Conservation (phyloP, 2,888 invertebrate genomes). For the Cryptocheilus praepositus region DNA sequence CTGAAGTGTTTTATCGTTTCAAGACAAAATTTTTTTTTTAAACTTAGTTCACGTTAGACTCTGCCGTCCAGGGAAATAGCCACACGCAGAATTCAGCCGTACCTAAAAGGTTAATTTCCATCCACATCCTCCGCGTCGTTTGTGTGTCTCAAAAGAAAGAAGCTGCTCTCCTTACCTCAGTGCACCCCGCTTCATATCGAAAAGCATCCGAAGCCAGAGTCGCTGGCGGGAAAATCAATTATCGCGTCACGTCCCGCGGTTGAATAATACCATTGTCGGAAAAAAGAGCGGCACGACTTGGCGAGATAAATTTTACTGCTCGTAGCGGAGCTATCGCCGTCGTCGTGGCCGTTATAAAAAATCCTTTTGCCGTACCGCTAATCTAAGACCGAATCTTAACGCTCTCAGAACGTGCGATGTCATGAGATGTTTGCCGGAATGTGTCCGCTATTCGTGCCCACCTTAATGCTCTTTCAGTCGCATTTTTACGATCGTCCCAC, state of each 20-base stretch:
- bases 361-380: constrained; percentile 15
- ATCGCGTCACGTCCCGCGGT: not conserved
- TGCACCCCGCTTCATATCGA: too few relatives aligned
- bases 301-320: not conserved
- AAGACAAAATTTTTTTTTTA: too few relatives aligned
- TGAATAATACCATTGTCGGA: not conserved
- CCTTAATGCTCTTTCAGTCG: constrained; percentile 16
- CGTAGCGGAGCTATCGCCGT: not conserved
- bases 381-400: constrained; percentile 41
- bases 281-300: not conserved
- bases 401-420: constrained; percentile 1
- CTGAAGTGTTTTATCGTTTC: too few relatives aligned
- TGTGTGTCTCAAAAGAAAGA: too few relatives aligned
- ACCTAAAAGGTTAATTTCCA: too few relatives aligned
- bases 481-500: constrained; percentile 36
- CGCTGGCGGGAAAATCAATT: not conserved
- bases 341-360: constrained; percentile 3
- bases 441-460: constrained; percentile 14
- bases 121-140: too few relatives aligned
- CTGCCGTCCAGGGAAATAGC: too few relatives aligned
- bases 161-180: too few relatives aligned
- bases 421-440: not conserved
- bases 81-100: too few relatives aligned
- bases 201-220: too few relatives aligned
- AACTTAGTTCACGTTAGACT: too few relatives aligned